Base-by-base conservation (phyloP, 2,888 invertebrate genomes). In the Megalurothrips usitatus region DNA sequence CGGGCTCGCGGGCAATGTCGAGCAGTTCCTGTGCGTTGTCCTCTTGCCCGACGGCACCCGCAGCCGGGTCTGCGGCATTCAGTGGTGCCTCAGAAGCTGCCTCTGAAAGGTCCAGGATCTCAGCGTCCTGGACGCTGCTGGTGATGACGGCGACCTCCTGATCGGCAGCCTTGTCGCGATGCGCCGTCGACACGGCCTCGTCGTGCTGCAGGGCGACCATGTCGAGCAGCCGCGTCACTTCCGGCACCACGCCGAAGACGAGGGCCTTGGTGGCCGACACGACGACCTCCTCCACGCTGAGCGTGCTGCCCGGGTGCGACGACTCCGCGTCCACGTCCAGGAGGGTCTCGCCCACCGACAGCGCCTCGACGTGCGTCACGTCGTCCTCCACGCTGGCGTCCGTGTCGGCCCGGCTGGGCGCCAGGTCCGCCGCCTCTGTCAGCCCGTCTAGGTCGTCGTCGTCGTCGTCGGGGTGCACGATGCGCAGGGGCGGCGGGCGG, bases 261-360 rank as follows among this genome's bases (percentile, higher is more conserved):
- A 75, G 68, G 23, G 68, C 12, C 68, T 12, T 75, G 68, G 68
- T 75, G 68, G 68, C 68, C 8, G 68, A 23, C 23, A 26, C 68
- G 23, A 75, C 26, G 68, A 75, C 68, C 23, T 26, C 68, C 68
- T 75, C 68, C 11, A 75, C 68, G 68, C 68, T 26, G 23, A 75
- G 68, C 26, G 23, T 75, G 68, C 68, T 75, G 23, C 26, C 68
- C 1, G 68, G 68, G 23, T 12, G 68, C 26, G 68, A 96, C 4
- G 94, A 93, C 86, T 94, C 96, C 0, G 96, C 96, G 79, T 91
- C 90, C 0, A 95, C 96, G 85, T 96, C 94, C 1, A 93, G 93
- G 86, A 95, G 93, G 86, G 94, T 94, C 86, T 43, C 34, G 34
- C 2, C 34, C 34, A 43, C 34, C 6, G 97, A 97, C 83, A 97